Percentiles rank a stretch among this genome's conserved stretches.
These are phyloP conservation scores for Agelastica alni DNA, from an alignment of 2,888 invertebrate species.

Conservation along the genomic window DNA sequence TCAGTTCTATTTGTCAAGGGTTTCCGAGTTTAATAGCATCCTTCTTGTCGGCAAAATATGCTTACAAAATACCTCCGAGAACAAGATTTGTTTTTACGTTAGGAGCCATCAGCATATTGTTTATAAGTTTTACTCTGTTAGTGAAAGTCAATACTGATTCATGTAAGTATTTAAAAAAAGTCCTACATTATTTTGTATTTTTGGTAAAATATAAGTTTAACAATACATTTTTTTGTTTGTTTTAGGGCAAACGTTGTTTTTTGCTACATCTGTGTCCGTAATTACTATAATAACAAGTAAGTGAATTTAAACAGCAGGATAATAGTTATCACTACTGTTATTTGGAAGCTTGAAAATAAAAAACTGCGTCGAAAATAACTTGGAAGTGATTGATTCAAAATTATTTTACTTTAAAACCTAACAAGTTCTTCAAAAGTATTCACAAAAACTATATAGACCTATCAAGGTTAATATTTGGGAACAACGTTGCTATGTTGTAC, in stretches of 20 bases:
- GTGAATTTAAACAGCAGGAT: background rate
- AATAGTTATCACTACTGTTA: too few species aligned
- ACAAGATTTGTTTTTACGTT: conserved; percentile 30
- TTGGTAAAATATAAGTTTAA: too few species aligned
- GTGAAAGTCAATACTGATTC: conserved; percentile 38
- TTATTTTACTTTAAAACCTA: background rate
- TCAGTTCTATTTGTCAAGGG: background rate
- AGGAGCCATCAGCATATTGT: conserved; percentile 25
- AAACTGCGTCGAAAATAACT: background rate
- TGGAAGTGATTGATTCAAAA: background rate
- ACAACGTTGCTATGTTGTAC: too few species aligned
- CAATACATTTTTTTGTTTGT: conserved; percentile 2
- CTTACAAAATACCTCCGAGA: conserved; percentile 11
- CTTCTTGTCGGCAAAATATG: conserved; percentile 25
- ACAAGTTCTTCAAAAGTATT: too few species aligned
- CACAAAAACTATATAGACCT: too few species aligned
- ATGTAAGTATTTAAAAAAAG: conserved; percentile 35
- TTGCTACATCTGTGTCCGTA: conserved; percentile 9
- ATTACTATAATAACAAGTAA: conserved; percentile 25
- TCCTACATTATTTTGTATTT: too few species aligned
- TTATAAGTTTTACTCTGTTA: conserved; percentile 36
- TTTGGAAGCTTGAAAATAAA: background rate
- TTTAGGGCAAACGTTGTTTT: conserved; percentile 18
- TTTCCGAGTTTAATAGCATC: conserved; percentile 24
- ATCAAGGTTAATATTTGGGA: too few species aligned